Percentiles rank a stretch among this genome's conserved stretches.
These are phyloP conservation scores for Chloroceryle inda DNA, from an alignment of 2,797 vertebrate species.

Conservation along the genomic window DNA sequence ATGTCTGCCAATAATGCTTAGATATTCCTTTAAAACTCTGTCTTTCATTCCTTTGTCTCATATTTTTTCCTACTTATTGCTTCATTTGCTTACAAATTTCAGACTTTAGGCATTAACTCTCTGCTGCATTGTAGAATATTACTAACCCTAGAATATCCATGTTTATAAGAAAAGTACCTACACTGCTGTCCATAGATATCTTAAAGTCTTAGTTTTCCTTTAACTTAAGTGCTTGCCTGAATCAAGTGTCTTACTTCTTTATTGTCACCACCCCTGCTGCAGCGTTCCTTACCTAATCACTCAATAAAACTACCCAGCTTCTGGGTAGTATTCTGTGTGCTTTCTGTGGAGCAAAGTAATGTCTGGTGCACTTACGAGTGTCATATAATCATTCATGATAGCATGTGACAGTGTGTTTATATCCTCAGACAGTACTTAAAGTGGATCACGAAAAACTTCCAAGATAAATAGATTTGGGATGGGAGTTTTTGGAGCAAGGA, in stretches of 20 bases:
- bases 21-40: neutral
- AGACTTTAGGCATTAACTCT: neutral
- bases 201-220: neutral
- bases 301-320: neutral
- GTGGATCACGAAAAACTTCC: neutral
- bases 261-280: neutral
- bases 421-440: neutral
- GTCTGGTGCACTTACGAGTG: neutral
- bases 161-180: neutral
- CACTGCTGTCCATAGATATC: neutral
- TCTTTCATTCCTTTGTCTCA: neutral
- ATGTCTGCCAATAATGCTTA: neutral
- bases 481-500: neutral
- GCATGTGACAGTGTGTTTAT: neutral
- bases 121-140: neutral
- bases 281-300: neutral
- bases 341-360: neutral
- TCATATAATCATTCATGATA: neutral
- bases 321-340: neutral
- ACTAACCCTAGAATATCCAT: neutral
- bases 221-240: neutral
- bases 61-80: neutral
- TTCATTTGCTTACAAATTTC: conserved; percentile 2
- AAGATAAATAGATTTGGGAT: neutral
- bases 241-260: neutral